Percentiles rank a stretch among this genome's conserved stretches.
phyloP scores from a whole-genome alignment of 2,797 vertebrate genomes.

The Falco rusticolus region DNA sequence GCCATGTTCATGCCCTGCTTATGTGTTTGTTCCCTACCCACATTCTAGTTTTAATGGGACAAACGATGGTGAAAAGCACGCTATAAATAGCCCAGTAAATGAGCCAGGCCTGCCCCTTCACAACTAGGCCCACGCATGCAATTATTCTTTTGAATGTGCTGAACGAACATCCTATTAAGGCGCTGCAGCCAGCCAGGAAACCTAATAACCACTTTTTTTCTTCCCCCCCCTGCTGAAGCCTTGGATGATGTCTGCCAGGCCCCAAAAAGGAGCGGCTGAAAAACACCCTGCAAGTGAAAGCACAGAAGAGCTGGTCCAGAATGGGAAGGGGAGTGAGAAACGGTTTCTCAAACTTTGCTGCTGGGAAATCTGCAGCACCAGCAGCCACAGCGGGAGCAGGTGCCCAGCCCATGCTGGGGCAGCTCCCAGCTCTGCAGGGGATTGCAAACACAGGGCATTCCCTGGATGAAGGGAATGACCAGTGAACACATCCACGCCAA shows the following conservation, averaged over 20 bases:
- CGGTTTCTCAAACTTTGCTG: not conserved
- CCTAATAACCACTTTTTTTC: not conserved
- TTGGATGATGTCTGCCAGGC: not conserved
- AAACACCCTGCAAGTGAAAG: not conserved
- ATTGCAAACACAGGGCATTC: not conserved
- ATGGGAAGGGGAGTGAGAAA: not conserved
- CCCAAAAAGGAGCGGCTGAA: not conserved
- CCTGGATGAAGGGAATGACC: not conserved
- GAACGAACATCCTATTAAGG: conserved; percentile 46
- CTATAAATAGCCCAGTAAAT: conserved; percentile 59
- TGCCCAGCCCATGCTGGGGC: not conserved
- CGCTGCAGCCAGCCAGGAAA: conserved; percentile 28
- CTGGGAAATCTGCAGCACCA: not conserved
- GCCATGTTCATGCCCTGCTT: conserved; percentile 6
- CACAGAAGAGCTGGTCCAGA: not conserved
- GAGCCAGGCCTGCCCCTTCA: conserved; percentile 47
- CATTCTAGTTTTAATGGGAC: conserved; percentile 43
- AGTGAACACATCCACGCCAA: not conserved
- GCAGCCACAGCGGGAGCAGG: not conserved
- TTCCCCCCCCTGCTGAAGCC: not conserved
- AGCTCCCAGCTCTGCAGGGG: not conserved
- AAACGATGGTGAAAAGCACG: conserved; percentile 8
- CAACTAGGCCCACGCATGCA: conserved; percentile 42
- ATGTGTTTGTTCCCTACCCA: conserved; percentile 31
- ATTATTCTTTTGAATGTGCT: conserved; percentile 52